phyloP scores from a whole-genome alignment of 2,797 vertebrate genomes.

The Chaetophractus vellerosus region DNA sequence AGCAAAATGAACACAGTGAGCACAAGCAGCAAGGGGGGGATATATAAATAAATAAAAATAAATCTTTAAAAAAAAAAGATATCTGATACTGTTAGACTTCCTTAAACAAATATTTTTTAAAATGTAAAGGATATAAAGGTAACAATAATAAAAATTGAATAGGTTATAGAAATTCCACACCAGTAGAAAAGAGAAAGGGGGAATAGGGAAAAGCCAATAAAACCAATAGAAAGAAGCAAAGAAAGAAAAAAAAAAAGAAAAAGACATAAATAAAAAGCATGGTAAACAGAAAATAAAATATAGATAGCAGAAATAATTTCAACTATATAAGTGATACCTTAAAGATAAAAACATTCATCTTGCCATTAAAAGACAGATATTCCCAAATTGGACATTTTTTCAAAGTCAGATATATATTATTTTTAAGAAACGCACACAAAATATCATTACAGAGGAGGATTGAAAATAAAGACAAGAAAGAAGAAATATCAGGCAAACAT shows the following conservation, averaged over 20 bases:
- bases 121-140: background rate
- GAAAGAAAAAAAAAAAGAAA: background rate
- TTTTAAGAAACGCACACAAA: background rate
- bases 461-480: background rate
- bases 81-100: background rate
- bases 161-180: background rate
- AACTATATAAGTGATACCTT: background rate
- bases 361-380: background rate
- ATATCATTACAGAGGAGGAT: background rate
- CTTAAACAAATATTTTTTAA: background rate
- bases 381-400: background rate
- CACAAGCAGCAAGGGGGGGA: no score
- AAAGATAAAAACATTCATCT: background rate
- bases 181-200: background rate
- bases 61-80: no score
- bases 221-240: background rate
- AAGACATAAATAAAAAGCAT: background rate
- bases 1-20: no score
- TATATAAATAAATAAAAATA: no score
- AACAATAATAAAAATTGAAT: background rate
- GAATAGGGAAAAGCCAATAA: background rate
- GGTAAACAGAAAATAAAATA: background rate
- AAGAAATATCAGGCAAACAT: background rate
- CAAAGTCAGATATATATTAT: background rate
- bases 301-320: background rate